Evolutionary conservation across 2,113 vertebrate genomes (phyloP).

Genomic region (Myxocyprinus asiaticus): DNA sequence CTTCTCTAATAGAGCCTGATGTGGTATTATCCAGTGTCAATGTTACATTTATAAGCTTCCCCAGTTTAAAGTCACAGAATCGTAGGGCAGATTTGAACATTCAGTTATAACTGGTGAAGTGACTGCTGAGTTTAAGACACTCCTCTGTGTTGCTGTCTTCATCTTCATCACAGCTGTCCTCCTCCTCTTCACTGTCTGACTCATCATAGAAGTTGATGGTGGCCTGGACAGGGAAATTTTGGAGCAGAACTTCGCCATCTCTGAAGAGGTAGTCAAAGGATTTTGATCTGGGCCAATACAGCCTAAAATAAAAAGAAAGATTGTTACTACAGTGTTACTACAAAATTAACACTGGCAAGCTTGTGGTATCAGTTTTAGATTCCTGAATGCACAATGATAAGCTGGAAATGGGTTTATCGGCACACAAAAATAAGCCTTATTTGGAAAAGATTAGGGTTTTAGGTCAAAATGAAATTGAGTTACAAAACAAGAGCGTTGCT

Average conservation of each 20-base stretch:
- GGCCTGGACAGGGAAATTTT: conserved; percentile 83
- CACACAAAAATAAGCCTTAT: not conserved
- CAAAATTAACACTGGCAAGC: not conserved
- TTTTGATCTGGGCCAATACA: conserved; percentile 83
- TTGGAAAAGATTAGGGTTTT: not conserved
- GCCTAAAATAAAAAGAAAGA: conserved; percentile 63
- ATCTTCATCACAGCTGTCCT: conserved; percentile 52
- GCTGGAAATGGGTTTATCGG: not conserved
- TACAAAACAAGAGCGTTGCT: not conserved
- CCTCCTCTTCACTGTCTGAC: conserved; percentile 70
- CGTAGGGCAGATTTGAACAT: not conserved
- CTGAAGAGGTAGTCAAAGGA: conserved; percentile 83
- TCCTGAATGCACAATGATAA: not conserved
- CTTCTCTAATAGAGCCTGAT: conserved; percentile 16
- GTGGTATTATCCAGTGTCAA: conserved; percentile 14
- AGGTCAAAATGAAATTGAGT: not conserved
- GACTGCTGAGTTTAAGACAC: conserved; percentile 47
- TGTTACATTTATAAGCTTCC: conserved; percentile 5
- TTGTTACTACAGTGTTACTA: conserved; percentile 22
- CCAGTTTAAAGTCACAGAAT: not conserved
- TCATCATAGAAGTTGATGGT: conserved; percentile 85
- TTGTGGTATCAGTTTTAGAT: not conserved
- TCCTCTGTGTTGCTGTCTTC: not conserved
- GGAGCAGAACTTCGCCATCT: conserved; percentile 77
- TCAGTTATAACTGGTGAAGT: conserved; percentile 62